Conservation (phyloP, 1,140 invertebrate genomes). For the Cherax quadricarinatus region DNA sequence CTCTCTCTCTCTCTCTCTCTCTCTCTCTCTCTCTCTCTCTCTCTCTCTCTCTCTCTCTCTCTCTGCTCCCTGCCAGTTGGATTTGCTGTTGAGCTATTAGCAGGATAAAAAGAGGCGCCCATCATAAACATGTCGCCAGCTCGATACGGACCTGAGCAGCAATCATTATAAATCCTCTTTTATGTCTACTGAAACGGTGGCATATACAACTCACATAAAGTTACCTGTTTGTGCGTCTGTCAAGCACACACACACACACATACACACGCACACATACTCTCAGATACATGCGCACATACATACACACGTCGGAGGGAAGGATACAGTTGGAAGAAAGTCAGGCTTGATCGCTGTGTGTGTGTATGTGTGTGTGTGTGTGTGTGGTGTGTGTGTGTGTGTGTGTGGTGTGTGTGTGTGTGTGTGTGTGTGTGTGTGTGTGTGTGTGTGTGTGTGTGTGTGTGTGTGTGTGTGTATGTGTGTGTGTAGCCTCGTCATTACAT, state of each 20-base stretch:
- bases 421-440: too few relatives aligned
- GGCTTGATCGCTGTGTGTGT: too few relatives aligned
- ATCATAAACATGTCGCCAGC: slow-evolving; percentile 65
- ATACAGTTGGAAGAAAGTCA: too few relatives aligned
- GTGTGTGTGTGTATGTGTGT: too few relatives aligned
- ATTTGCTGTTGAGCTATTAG: slow-evolving; percentile 69
- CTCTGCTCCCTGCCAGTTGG: slow-evolving; percentile 52
- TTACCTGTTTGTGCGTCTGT: slow-evolving; percentile 68
- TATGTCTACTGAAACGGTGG: slow-evolving; percentile 66
- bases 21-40: slow-evolving; percentile 20
- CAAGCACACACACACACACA: slow-evolving; percentile 42
- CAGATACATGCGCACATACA: too few relatives aligned
- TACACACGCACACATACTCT: too few relatives aligned
- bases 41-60: slow-evolving; percentile 29
- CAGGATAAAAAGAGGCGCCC: slow-evolving; percentile 65
- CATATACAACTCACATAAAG: slow-evolving; percentile 70
- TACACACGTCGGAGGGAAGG: too few relatives aligned
- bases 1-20: slow-evolving; percentile 52
- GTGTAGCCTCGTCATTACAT: too few relatives aligned
- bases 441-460: too few relatives aligned
- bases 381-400: too few relatives aligned
- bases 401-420: too few relatives aligned
- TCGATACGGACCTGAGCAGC: slow-evolving; percentile 68
- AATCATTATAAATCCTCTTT: slow-evolving; percentile 71
- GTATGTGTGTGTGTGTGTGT: too few relatives aligned